Evolutionary conservation across 2,888 invertebrate genomes (phyloP), one percentile per base, ranked within the genome.

Genomic region (Xanthostigma xanthostigma): DNA sequence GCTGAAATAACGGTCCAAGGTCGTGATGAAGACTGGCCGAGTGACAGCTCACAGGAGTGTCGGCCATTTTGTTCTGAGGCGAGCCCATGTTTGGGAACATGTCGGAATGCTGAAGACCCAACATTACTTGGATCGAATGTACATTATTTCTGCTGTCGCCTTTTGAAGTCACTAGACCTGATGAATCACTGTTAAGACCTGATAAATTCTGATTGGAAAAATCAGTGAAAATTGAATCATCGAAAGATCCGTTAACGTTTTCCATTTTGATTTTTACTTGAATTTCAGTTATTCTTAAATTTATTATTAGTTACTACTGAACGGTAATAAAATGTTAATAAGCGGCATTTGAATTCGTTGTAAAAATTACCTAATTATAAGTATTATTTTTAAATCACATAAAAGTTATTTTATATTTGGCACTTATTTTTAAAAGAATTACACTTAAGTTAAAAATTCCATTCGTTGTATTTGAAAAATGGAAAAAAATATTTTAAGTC

Each of bases 191-290:
- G 45, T 62, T 66, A 47, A 68, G 54, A 40, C 66, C 65, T 12
- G 69, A 64, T 41, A 71, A 56, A 14, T 71, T 69, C 44, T 73
- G 77, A 56, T 73, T 75, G 35, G 73, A 68, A 60, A 86, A 87
- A 67, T 88, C 87, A 55, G 77, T 73, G 65, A 87, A 88, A 62
- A 84, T 79, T 60, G 84, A 82, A 62, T 88, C 88, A 63, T 88
- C 88, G 67, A 87, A 74, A 36, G 75, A 75, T 45, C 68, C 69
- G 56, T 27, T 27, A 6, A 27, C 27, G 27, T 71, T 81, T 66
- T 86, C 86, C 84, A 87, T 81, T 67, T 67, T 69, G 34, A 2
- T 12, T 33, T 9, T 40, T 40, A 14, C 13, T 40, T 40, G 13
- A 40, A 40, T 43, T 27, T 2, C n/a, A 4, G 4, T 17, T 17